These are phyloP conservation scores for Cerastis rubricosa DNA, from an alignment of 2,888 invertebrate genomes.

Conservation along the genomic window DNA sequence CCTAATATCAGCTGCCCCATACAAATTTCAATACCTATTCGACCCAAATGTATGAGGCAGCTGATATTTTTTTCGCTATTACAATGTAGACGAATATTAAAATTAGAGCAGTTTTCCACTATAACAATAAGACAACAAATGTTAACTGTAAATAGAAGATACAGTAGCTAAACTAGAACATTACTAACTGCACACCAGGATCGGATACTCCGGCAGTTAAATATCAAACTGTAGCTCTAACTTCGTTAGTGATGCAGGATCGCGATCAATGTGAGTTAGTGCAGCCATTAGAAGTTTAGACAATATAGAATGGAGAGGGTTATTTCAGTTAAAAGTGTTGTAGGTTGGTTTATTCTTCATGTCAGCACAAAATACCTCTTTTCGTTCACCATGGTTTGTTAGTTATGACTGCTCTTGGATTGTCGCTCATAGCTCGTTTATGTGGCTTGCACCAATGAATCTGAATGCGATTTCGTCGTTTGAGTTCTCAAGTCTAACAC, in stretches of 20 bases:
- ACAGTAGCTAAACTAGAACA: constrained; percentile 42
- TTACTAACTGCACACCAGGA: constrained; percentile 43
- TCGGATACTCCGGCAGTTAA: constrained; percentile 49
- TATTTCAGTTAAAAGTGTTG: constrained; percentile 7
- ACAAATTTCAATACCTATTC: no score
- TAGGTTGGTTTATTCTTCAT: background rate
- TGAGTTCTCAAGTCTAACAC: no score
- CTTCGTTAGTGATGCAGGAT: constrained; percentile 48
- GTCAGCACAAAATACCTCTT: background rate
- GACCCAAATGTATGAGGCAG: no score
- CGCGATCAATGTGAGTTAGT: constrained; percentile 12
- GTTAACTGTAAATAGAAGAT: constrained; percentile 4
- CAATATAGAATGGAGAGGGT: background rate
- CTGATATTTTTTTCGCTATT: no score
- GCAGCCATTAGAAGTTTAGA: constrained; percentile 29
- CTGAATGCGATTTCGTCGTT: no score
- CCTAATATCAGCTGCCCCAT: no score
- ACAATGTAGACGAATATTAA: background rate
- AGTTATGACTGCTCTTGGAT: background rate
- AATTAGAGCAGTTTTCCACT: background rate
- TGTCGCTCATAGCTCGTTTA: background rate
- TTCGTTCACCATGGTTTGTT: background rate
- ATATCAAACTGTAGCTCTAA: constrained; percentile 35
- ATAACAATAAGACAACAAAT: background rate
- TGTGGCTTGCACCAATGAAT: background rate